Conservation (phyloP, 2,888 invertebrate genomes). For the Megaustenia siamemsis region DNA sequence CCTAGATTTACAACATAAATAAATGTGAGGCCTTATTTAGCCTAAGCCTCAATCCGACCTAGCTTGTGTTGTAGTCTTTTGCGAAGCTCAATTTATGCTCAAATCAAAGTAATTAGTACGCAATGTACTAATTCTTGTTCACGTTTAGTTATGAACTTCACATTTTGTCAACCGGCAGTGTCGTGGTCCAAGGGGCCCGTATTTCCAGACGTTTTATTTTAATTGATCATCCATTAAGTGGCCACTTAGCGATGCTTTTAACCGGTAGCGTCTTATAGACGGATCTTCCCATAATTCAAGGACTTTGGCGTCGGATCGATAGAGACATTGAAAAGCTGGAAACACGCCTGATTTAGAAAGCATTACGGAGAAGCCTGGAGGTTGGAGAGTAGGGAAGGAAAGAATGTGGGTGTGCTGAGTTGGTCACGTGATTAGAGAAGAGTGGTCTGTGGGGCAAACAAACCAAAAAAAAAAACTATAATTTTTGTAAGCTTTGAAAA, state of each 20-base stretch:
- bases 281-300: conserved; percentile 25
- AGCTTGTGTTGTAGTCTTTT: too few species aligned
- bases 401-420: neutral
- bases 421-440: neutral
- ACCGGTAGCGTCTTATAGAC: neutral
- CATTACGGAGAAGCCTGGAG: conserved; percentile 4
- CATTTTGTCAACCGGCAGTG: too few species aligned
- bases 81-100: too few species aligned
- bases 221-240: conserved; percentile 44
- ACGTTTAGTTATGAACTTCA: too few species aligned
- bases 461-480: too few species aligned
- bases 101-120: too few species aligned
- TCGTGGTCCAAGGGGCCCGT: neutral
- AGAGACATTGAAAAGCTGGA: conserved; percentile 25
- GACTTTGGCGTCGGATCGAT: conserved; percentile 32
- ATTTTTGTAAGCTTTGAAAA: too few species aligned
- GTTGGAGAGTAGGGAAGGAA: neutral
- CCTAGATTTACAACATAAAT: too few species aligned
- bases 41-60: too few species aligned
- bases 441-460: too few species aligned
- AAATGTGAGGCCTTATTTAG: too few species aligned
- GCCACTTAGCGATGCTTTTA: conserved; percentile 35
- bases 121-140: too few species aligned
- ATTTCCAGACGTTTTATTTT: conserved; percentile 29
- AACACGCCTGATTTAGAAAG: conserved; percentile 21